Conservation (phyloP, 2,113 vertebrate genomes). For the Leptobrachium leishanense region DNA sequence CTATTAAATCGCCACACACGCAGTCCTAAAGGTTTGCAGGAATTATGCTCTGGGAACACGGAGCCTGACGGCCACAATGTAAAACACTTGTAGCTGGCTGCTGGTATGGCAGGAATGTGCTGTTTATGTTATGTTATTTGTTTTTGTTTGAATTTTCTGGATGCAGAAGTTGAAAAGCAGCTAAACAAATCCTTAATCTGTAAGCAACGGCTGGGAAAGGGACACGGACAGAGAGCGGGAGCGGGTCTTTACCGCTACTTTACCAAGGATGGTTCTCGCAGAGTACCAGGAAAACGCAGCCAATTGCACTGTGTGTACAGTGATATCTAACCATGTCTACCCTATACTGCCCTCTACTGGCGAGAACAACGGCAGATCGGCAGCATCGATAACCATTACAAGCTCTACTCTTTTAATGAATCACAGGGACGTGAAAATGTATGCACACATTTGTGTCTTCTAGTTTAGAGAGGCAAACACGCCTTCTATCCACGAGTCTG, state of each 20-base stretch:
- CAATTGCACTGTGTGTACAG: neutral
- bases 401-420: no score
- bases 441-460: no score
- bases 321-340: neutral
- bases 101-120: neutral
- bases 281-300: neutral
- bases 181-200: neutral
- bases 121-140: neutral
- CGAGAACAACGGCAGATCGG: neutral
- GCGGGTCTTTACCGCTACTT: neutral
- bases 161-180: neutral
- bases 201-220: constrained; percentile 2
- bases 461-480: no score
- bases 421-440: neutral
- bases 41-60: no score
- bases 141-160: neutral
- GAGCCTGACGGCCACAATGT: neutral
- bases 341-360: constrained; percentile 61
- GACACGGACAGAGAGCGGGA: neutral
- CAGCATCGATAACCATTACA: no score
- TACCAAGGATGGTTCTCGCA: neutral
- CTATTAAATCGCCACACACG: no score
- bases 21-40: no score
- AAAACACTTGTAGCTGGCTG: neutral
- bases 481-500: no score